phyloP scores from a whole-genome alignment of 2,888 invertebrate species.

The Agrilus mali region DNA sequence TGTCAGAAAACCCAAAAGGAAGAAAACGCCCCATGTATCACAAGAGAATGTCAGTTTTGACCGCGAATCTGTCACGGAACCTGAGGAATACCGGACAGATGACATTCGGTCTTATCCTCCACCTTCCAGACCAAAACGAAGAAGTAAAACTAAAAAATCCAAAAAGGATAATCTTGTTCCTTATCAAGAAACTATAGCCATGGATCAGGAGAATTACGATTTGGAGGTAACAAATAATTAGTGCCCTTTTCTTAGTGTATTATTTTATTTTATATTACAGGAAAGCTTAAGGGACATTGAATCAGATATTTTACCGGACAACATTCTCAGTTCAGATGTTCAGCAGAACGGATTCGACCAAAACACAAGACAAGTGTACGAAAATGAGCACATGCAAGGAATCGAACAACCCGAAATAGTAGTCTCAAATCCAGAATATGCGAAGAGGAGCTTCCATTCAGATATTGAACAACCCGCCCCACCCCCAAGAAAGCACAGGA shows the following conservation, averaged over 20 bases:
- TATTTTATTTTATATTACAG: not conserved
- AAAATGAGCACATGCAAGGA: conserved; percentile 37
- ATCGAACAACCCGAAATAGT: conserved; percentile 41
- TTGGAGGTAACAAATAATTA: not conserved
- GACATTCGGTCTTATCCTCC: conserved; percentile 36
- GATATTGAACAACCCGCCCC: conserved; percentile 22
- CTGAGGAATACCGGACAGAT: conserved; percentile 15
- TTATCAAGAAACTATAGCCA: conserved; percentile 27
- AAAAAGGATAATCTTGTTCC: conserved; percentile 28
- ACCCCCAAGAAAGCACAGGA: conserved; percentile 28
- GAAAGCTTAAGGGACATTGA: not conserved
- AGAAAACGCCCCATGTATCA: conserved; percentile 32
- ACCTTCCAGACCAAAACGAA: conserved; percentile 44
- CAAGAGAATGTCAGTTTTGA: conserved; percentile 27
- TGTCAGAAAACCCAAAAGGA: conserved; percentile 31
- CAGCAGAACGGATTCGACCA: conserved; percentile 12
- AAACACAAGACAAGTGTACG: conserved; percentile 19
- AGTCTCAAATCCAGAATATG: conserved; percentile 23
- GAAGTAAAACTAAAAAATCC: conserved; percentile 30
- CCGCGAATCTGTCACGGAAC: conserved; percentile 23
- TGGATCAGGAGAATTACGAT: conserved; percentile 11
- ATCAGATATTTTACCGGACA: conserved; percentile 10
- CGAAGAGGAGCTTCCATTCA: conserved; percentile 15
- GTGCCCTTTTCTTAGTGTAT: not conserved
- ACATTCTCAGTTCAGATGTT: conserved; percentile 22